Evolutionary conservation across 2,113 vertebrate species (phyloP).

Genomic region (Onychorhynchus coronatus): DNA sequence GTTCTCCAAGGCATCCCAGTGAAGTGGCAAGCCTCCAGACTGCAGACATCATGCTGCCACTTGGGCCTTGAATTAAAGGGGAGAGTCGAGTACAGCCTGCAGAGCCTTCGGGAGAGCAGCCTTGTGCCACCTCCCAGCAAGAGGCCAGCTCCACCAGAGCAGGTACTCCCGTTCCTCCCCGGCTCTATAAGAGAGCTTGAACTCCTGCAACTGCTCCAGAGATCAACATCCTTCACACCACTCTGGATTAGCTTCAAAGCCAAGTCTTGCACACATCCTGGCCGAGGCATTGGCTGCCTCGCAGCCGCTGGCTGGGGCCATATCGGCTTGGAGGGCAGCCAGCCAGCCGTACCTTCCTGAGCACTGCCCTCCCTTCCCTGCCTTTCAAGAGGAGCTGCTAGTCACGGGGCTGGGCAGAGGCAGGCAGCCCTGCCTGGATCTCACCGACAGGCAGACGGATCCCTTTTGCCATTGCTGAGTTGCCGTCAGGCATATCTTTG

Average conservation of each 20-base stretch:
- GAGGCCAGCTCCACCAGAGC: neutral
- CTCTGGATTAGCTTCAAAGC: slow-evolving; percentile 35
- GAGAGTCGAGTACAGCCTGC: neutral
- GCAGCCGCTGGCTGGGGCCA: neutral
- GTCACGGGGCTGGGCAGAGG: neutral
- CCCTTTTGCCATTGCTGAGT: neutral
- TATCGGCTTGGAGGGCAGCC: neutral
- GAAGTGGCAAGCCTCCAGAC: neutral
- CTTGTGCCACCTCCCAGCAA: neutral
- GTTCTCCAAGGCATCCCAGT: neutral
- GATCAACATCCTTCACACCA: neutral
- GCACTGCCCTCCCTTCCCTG: neutral
- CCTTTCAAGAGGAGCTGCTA: neutral
- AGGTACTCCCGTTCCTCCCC: neutral
- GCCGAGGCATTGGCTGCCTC: slow-evolving; percentile 29
- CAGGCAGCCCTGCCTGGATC: neutral
- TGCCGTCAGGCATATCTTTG: neutral
- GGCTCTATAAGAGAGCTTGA: neutral
- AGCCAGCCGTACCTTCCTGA: neutral
- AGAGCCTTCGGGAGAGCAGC: neutral
- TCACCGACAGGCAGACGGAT: neutral
- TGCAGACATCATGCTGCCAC: neutral
- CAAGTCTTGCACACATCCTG: slow-evolving; percentile 12
- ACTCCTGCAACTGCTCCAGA: neutral
- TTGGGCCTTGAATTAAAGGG: fast-evolving